Base-by-base conservation (phyloP, 2,888 invertebrate species). In the Yponomeuta plumbellus region DNA sequence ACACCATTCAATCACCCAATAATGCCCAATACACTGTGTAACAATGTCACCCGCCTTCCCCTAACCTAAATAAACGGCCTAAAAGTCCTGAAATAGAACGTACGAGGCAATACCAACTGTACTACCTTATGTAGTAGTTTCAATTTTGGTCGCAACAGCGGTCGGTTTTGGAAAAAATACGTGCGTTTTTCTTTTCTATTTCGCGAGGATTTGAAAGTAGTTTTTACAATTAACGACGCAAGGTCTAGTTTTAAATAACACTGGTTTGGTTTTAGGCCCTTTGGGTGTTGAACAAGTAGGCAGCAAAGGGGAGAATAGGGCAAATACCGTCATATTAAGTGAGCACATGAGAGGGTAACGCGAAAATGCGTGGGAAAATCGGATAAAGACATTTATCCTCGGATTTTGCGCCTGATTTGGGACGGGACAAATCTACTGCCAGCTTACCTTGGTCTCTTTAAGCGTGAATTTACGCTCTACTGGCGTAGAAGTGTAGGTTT, bases 331-430 rank as follows among this genome's bases (percentile, higher is more conserved):
- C 89, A 89, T 89, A 88, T 89, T 89, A 90, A 91, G 88, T 90
- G 90, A 89, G 88, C 90, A 90, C 89, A 91, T 88, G 90, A 89
- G 88, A 88, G 89, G 89, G 88, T 83, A 88, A 86, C 79, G 86
- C 80, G 86, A 88, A 90, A 91, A 90, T 88, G 89, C 87, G 88
- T 91, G 89, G 87, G 88, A 89, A 90, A 89, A 89, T 83, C 88
- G 89, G 90, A 90, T 91, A 90, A 88, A 89, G 90, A 90, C 89
- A 81, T 90, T 88, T 88, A 89, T 88, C 87, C 88, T 75, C 75
- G 90, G 88, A 89, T 90, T 90, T 90, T 85, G 85, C 90, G 88
- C 84, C 83, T 90, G 90, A 90, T 90, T 91, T 90, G 85, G 78
- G 76, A 8, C 80, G 81, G 81, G 88, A 89, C 88, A 89, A 89